Evolutionary conservation across 2,113 vertebrate species (phyloP).

Genomic region (Chascanopsetta lugubris): DNA sequence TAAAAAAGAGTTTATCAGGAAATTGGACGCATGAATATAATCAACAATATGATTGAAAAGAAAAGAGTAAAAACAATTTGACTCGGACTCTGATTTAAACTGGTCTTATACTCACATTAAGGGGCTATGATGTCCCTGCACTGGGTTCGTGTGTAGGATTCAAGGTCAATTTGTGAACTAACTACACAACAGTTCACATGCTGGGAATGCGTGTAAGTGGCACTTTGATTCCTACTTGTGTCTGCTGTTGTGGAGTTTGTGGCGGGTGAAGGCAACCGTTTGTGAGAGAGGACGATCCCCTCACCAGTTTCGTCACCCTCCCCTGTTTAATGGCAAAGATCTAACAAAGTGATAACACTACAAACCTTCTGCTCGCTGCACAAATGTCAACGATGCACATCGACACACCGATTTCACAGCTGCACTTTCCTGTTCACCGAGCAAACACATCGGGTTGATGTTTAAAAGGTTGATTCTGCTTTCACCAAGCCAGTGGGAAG

Average conservation of each 20-base stretch:
- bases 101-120: no score
- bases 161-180: no score
- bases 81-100: no score
- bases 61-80: no score
- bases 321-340: not conserved
- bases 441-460: not conserved
- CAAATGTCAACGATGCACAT: no score
- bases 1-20: conserved; percentile 8
- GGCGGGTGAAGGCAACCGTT: not conserved
- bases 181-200: no score
- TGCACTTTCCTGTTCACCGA: not conserved
- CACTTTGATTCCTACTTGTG: no score
- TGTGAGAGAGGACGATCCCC: not conserved
- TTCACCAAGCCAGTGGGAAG: not conserved
- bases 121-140: no score
- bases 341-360: not conserved
- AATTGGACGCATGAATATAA: not conserved
- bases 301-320: not conserved
- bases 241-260: not conserved
- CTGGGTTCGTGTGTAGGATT: no score
- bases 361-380: not conserved
- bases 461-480: not conserved
- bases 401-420: not conserved
- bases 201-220: no score
- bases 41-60: not conserved